Evolutionary conservation across 2,888 invertebrate species (phyloP), one percentile per base, ranked within the genome.

Genomic region (Ectropis crepuscularia): DNA sequence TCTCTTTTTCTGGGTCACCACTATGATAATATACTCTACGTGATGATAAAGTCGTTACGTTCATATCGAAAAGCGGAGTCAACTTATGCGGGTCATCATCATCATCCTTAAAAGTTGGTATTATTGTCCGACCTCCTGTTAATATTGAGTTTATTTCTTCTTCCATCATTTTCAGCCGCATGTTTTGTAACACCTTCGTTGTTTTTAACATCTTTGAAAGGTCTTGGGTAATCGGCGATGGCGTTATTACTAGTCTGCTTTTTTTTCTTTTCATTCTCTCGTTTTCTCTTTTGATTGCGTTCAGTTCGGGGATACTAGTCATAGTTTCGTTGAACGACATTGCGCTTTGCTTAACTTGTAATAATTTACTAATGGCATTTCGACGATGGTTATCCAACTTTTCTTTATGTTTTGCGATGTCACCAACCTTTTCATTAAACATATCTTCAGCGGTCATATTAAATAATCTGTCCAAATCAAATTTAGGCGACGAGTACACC

Each of bases 31-130:
- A 42, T 6, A 51, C 51, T 51, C 41, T 51, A 6, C 51, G 51
- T 51, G 41, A 51, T 7, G 41, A n/a, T n/a, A 10, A n/a, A 51
- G 10, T 16, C 5, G 51, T 10, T 0, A 41, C 11, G 28, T 51
- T 51, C 6, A 51, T 6, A n/a, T 51, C 51, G 7, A 51, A 51
- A 28, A 41, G 6, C 41, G 16, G 16, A 16, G 51, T 51, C 28
- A 51, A 28, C 1, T 5, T 41, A n/a, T 42, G 41, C 6, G 51
- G 51, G 11, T 51, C 51, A 10, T 51, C 51, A 8, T 51, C 51
- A 6, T 42, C n/a, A 28, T 41, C n/a, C 5, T 7, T 7, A 11
- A 51, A 51, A 51, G 28, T 51, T 41, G 51, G 51, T 41, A 51
- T 51, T 0, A 10, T 6, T 8, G 51, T 51, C 16, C 10, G 51